Evolutionary conservation across 2,888 invertebrate species (phyloP), one percentile per base, ranked within the genome.

Genomic region (Orthosia incerta): DNA sequence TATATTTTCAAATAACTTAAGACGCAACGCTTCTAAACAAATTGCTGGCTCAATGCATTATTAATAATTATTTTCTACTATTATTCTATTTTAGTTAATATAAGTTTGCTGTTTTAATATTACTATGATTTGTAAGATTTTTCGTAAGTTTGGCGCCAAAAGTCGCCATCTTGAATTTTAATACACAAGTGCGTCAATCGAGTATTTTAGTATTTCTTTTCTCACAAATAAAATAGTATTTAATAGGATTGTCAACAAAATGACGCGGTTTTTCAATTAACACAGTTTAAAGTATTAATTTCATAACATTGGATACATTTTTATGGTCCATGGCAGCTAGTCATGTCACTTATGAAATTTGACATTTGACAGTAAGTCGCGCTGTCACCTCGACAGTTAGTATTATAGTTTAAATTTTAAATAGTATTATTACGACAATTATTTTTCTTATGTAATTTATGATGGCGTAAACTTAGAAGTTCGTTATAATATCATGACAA

Each of bases 391-490:
- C 91, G 93, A 93, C 94, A 93, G 90, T 82, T 91, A 85, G 87
- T 88, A 87, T 85, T 87, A 83, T 89, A 88, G 87, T 85, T 80
- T 85, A 88, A 86, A 83, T 88, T 84, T 84, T 85, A 84, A 81
- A 82, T 87, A 87, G 82, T 89, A 88, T 88, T 88, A 86, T 80
- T 81, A 84, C 80, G 84, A 80, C 80, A 76, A 81, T 93, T 91
- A 90, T 80, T 85, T 86, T 91, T 91, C 84, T 91, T 91, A 90
- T 92, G 91, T 93, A 90, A 85, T 89, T 83, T 95, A 95, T 95
- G 96, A 96, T 95, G 95, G 95, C 96, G 95, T 95, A 94, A 91
- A 93, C 65, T 94, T 93, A 95, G 95, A 93, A 94, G 94, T 95
- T 95, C 94, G 90, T 92, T 92, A 91, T 92, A 93, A 92, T 91